phyloP scores from a whole-genome alignment of 2,113 vertebrate genomes.

The Lagopus muta region DNA sequence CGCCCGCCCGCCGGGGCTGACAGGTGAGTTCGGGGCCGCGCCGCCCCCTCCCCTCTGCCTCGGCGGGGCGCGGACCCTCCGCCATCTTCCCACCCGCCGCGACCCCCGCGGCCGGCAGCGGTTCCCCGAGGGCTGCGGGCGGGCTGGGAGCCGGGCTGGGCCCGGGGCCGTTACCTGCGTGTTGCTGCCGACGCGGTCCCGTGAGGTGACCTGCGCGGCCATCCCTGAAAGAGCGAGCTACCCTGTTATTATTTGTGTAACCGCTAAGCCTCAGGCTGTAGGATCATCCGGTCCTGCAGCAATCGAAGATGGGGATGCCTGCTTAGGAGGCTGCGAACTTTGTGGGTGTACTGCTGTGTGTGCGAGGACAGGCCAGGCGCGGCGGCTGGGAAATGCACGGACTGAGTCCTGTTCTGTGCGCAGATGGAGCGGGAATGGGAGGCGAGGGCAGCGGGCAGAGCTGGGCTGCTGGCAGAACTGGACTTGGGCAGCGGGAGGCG shows the following conservation, averaged over 20 bases:
- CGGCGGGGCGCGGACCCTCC: neutral
- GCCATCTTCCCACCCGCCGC: neutral
- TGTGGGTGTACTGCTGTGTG: neutral
- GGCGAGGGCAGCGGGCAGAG: neutral
- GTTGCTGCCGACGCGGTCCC: neutral
- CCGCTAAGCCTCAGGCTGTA: neutral
- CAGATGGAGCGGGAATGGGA: neutral
- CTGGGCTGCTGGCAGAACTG: too few relatives aligned
- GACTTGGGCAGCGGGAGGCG: neutral
- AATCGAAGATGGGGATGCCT: neutral
- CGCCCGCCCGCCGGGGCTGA: conserved; percentile 5
- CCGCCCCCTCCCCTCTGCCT: neutral
- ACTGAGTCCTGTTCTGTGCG: neutral
- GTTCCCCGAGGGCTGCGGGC: neutral
- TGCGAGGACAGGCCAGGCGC: neutral
- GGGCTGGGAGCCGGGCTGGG: too few relatives aligned
- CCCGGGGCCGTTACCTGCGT: neutral
- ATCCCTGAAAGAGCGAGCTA: neutral
- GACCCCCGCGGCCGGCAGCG: neutral
- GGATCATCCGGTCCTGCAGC: neutral
- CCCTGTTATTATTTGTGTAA: neutral
- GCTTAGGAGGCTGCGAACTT: neutral
- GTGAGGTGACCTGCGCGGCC: neutral
- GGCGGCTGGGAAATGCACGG: neutral
- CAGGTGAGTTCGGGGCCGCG: conserved; percentile 62